A percentile compares a stretch with the other conserved stretches of the same genome.
Evolutionary conservation across 2,797 vertebrate genomes (phyloP).

Genomic region (Tauraco hartlaubi): DNA sequence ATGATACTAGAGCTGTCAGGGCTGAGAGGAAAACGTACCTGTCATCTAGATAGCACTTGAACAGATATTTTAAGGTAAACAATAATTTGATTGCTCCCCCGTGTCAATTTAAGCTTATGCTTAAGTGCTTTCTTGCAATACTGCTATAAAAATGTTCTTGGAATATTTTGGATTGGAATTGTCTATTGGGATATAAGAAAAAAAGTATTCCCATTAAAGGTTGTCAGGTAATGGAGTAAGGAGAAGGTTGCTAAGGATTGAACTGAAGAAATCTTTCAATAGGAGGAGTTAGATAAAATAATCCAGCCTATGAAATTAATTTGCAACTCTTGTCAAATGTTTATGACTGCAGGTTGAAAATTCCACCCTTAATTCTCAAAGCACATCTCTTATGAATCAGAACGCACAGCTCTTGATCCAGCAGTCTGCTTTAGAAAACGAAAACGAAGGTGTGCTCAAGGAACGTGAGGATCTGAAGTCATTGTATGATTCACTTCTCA

Average conservation of each 20-base stretch:
- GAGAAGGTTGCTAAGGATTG: neutral
- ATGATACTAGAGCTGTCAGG: neutral
- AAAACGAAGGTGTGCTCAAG: conserved; percentile 87
- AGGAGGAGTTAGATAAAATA: neutral
- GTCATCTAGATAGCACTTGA: neutral
- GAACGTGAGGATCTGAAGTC: conserved; percentile 92
- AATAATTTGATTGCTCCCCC: neutral
- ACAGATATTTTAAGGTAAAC: neutral
- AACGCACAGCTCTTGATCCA: conserved; percentile 94
- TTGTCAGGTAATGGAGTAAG: neutral
- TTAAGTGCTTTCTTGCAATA: neutral
- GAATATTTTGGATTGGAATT: neutral
- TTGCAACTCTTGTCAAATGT: neutral
- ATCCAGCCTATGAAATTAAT: neutral
- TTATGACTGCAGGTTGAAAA: conserved; percentile 90
- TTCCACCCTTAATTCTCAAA: conserved; percentile 93
- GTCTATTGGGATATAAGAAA: neutral
- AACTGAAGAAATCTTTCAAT: neutral
- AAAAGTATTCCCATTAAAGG: neutral
- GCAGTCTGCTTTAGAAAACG: conserved; percentile 91
- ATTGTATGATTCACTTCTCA: conserved; percentile 93
- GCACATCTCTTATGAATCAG: conserved; percentile 93
- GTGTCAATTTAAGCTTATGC: neutral
- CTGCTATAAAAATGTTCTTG: neutral
- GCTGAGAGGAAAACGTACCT: neutral